phyloP scores from a whole-genome alignment of 1,140 invertebrate species.

The Centruroides sculpturatus region DNA sequence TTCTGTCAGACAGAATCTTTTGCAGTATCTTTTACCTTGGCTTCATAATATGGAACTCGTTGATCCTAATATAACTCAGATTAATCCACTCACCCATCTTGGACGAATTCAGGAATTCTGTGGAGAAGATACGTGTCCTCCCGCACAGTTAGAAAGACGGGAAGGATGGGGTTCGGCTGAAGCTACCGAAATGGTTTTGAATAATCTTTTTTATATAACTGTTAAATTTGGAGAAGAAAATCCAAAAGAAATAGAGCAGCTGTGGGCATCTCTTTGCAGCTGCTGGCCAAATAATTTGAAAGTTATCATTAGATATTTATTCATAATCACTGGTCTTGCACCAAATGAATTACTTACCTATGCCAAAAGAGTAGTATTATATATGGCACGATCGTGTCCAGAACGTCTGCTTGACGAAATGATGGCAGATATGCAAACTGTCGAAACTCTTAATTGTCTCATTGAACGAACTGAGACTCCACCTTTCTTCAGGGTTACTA shows the following conservation, averaged over 20 bases:
- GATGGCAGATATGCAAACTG: slow-evolving; percentile 81
- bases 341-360: slow-evolving; percentile 77
- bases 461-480: slow-evolving; percentile 94
- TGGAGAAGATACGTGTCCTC: slow-evolving; percentile 17
- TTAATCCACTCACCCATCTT: slow-evolving; percentile 28
- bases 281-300: slow-evolving; percentile 95
- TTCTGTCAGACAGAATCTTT: slow-evolving; percentile 69
- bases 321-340: slow-evolving; percentile 91
- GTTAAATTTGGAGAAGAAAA: slow-evolving; percentile 94
- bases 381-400: slow-evolving; percentile 73
- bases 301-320: slow-evolving; percentile 92
- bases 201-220: slow-evolving; percentile 96
- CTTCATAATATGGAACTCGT: slow-evolving; percentile 96
- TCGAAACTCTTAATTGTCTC: slow-evolving; percentile 85
- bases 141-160: slow-evolving; percentile 36
- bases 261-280: slow-evolving; percentile 88
- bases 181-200: slow-evolving; percentile 98
- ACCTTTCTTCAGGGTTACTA: slow-evolving; percentile 87
- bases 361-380: slow-evolving; percentile 85
- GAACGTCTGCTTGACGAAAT: slow-evolving; percentile 88
- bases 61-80: slow-evolving; percentile 82
- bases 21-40: slow-evolving; percentile 92
- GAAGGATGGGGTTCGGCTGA: slow-evolving; percentile 95
- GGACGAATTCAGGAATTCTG: slow-evolving; percentile 18
- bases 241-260: slow-evolving; percentile 82